These are phyloP conservation scores for Lepidothrix coronata DNA, from an alignment of 2,113 vertebrate species.

Conservation along the genomic window DNA sequence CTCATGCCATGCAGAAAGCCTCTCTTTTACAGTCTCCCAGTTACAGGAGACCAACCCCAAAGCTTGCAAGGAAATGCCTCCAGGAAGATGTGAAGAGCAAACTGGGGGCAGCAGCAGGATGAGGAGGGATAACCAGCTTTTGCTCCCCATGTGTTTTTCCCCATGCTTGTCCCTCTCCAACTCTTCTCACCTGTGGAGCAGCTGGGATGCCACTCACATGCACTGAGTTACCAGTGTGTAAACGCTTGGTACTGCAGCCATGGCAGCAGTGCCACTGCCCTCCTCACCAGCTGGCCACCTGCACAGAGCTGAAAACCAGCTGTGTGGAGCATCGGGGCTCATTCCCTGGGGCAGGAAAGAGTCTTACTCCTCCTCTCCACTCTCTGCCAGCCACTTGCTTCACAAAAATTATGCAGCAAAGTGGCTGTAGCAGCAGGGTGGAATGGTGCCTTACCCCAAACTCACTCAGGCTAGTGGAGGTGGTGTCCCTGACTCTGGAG, in stretches of 20 bases:
- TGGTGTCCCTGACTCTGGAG: not conserved
- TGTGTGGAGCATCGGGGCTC: not conserved
- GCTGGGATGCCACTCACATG: not conserved
- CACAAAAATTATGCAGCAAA: not conserved
- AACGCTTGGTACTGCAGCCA: not conserved
- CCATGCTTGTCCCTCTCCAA: no score
- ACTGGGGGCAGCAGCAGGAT: not conserved
- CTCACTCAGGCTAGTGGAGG: not conserved
- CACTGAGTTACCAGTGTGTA: not conserved
- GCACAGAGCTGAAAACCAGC: rapidly evolving
- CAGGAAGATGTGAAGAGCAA: not conserved
- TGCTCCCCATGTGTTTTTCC: rapidly evolving
- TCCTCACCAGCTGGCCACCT: not conserved
- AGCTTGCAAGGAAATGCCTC: not conserved
- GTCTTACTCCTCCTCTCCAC: not conserved
- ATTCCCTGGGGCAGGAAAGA: not conserved
- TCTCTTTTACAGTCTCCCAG: not conserved
- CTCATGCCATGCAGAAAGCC: rapidly evolving
- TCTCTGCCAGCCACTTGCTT: not conserved
- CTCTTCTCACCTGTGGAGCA: not conserved
- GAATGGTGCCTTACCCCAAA: not conserved
- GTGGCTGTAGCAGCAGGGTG: not conserved
- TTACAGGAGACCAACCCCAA: not conserved
- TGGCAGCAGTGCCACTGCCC: not conserved
- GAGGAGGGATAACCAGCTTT: not conserved